These are phyloP conservation scores for Hypotaenidia philippensis DNA, from an alignment of 2,797 vertebrate genomes.

Conservation along the genomic window DNA sequence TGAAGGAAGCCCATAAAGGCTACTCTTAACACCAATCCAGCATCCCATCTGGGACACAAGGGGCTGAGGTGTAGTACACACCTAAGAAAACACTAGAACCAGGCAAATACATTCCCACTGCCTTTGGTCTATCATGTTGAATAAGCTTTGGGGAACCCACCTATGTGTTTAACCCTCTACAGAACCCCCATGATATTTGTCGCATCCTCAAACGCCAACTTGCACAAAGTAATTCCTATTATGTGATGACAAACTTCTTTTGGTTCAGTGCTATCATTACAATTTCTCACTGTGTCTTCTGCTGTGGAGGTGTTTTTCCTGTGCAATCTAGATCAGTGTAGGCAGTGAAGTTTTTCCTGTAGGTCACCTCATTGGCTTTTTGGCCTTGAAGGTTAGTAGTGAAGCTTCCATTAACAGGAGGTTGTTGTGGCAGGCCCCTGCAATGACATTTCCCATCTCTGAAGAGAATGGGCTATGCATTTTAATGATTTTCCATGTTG, in stretches of 20 bases:
- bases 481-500: neutral
- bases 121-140: neutral
- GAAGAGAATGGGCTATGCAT: neutral
- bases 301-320: neutral
- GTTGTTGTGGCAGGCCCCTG: neutral
- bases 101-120: neutral
- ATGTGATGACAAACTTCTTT: neutral
- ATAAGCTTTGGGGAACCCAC: neutral
- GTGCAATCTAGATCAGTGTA: neutral
- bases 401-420: neutral
- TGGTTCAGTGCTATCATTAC: neutral
- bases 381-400: neutral
- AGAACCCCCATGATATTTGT: neutral
- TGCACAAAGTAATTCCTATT: neutral
- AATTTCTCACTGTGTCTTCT: neutral
- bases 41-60: accelerated
- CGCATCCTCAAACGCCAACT: neutral
- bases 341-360: neutral
- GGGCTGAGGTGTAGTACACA: neutral
- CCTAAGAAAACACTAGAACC: neutral
- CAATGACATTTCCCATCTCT: neutral
- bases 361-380: neutral
- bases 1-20: neutral
- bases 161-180: neutral
- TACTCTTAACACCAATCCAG: neutral